Base-by-base conservation (phyloP, 1,140 invertebrate species). In the Diachasmimorpha longicaudata region DNA sequence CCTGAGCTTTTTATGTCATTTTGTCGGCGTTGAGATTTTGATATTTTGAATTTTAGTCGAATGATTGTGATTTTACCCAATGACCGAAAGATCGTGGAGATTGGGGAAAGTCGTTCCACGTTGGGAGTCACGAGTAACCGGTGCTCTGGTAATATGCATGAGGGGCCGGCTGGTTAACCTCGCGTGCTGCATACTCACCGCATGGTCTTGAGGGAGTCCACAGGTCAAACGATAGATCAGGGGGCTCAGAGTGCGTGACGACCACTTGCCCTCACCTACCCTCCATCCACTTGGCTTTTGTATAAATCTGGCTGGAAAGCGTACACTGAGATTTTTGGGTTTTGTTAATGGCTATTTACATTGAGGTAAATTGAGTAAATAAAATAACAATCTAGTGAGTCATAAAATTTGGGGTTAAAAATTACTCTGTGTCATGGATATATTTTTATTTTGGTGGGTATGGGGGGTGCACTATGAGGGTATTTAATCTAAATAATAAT, bases 231-330 rank as follows among this genome's bases (percentile, higher is more conserved):
- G 55, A 74, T 63, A 63, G 21, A 74, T 42, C 71, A 70, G 48
- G 39, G 36, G 39, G 16, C 63, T 58, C 42, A 71, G 70, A 78
- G 77, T 78, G 77, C 77, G 77, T 78, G 77, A 78, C 77, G 42
- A 72, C 44, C 72, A 72, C 48, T 74, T 70, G 48, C 73, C 48
- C 69, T 71, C 25, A 52, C 10, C 67, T 70, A 71, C 69, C 68
- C 19, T 69, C 21, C 58, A 11, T 63, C 19, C 71, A 16, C 42
- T 42, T 71, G 14, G 31, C 44, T 63, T 48, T 70, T 14, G 4
- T 36, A 70, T 31, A 63, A 23, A 52, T 44, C 69, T 14, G 25
- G 8, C n/a, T 48, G 21, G 19, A 19, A 16, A 39, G 5, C 68
- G 21, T 63, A 21, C 23, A 21, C 23, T 25, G 72, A 48, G 72